A percentile compares a stretch with the other conserved stretches of the same genome.
Evolutionary conservation across 2,888 invertebrate species (phyloP).

Genomic region (Thalpophila matura): DNA sequence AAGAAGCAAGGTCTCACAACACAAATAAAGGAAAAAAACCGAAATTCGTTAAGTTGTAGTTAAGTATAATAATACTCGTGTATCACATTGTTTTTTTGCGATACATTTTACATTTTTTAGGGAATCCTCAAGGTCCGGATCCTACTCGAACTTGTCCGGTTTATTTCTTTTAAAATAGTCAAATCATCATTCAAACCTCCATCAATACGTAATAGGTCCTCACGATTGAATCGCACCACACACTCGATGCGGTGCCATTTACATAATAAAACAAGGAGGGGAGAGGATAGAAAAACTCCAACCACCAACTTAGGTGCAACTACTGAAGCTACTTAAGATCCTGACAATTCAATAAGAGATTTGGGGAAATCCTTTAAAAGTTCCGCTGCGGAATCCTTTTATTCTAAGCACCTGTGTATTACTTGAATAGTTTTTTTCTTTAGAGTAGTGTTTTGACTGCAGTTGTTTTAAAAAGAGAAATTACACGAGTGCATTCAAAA

Average conservation of each 20-base stretch:
- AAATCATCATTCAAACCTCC: neutral
- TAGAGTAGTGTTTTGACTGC: neutral
- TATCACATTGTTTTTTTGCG: too few relatives aligned
- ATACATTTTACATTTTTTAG: too few relatives aligned
- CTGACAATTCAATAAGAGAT: constrained; percentile 61
- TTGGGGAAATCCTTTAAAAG: constrained; percentile 62
- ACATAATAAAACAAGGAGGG: constrained; percentile 73
- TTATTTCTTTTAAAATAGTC: neutral
- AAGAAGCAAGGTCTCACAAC: too few relatives aligned
- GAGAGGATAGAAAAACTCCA: constrained; percentile 57
- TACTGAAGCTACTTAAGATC: constrained; percentile 57
- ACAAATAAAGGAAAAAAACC: too few relatives aligned
- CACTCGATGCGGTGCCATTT: constrained; percentile 66
- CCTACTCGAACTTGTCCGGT: too few relatives aligned
- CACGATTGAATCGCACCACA: constrained; percentile 62
- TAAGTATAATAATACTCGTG: too few relatives aligned
- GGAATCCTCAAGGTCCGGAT: too few relatives aligned
- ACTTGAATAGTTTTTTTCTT: constrained; percentile 7
- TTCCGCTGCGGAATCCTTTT: constrained; percentile 29
- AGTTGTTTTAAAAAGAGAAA: too few relatives aligned
- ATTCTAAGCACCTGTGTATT: constrained; percentile 31
- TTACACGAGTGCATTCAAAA: too few relatives aligned
- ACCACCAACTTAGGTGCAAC: constrained; percentile 52
- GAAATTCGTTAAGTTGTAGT: too few relatives aligned
- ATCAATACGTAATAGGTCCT: constrained; percentile 42